These are phyloP conservation scores for Tautogolabrus adspersus DNA, from an alignment of 2,113 vertebrate genomes.

Conservation along the genomic window DNA sequence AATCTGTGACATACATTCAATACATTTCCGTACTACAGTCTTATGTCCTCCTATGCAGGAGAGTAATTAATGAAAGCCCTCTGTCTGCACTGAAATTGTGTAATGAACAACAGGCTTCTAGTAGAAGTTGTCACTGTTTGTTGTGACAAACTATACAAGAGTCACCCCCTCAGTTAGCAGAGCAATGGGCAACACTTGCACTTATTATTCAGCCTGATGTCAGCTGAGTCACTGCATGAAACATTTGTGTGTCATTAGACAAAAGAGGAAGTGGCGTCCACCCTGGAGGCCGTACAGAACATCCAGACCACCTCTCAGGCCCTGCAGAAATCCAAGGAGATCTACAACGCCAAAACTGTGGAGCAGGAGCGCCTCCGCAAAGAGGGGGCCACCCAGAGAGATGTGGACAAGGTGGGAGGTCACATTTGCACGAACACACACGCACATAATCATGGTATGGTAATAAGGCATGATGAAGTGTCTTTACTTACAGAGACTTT, in stretches of 20 bases:
- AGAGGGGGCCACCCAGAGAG: constrained; percentile 95
- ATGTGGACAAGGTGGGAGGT: constrained; percentile 93
- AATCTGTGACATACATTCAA: too few species aligned
- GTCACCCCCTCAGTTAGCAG: background rate
- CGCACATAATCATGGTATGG: constrained; percentile 47
- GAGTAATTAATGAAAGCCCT: too few species aligned
- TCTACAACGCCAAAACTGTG: constrained; percentile 92
- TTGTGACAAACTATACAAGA: background rate
- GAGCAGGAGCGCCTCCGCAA: constrained; percentile 97
- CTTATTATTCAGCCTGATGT: background rate
- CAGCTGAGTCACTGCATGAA: background rate
- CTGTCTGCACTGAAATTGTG: too few species aligned
- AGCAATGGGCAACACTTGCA: constrained; percentile 7
- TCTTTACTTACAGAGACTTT: constrained; percentile 33
- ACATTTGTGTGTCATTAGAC: constrained; percentile 80
- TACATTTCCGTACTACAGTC: too few species aligned
- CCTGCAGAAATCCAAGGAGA: constrained; percentile 97
- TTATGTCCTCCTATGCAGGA: too few species aligned
- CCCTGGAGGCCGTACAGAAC: constrained; percentile 95
- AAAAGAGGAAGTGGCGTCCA: constrained; percentile 97
- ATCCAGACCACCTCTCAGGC: constrained; percentile 95
- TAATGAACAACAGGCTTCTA: background rate
- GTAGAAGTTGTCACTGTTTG: background rate
- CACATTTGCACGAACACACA: constrained; percentile 31
- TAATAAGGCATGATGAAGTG: constrained; percentile 63